Evolutionary conservation across 2,797 vertebrate genomes (phyloP), one percentile per base, ranked within the genome.

Genomic region (Cynodonichthys magdalenae): DNA sequence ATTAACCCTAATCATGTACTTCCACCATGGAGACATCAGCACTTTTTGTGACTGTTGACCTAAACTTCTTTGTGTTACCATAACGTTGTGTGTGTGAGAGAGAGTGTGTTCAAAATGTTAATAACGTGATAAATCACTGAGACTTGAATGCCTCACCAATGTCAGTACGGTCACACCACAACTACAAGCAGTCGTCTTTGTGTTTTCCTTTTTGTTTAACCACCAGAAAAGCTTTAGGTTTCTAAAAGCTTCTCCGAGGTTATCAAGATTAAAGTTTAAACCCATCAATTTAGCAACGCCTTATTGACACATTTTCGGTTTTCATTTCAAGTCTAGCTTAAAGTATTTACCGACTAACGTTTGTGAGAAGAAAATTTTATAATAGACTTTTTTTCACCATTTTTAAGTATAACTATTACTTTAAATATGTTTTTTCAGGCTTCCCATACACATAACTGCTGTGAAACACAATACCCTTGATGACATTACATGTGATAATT

Each of bases 71-170:
- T 28, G 47, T 63, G 54, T 59, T 63, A 47, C 55, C 2, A 10
- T 82, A 55, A 74, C 66, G 67, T 78, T 83, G 75, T 71, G 29
- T 31, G 5, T 36, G 34, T 36, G 34, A 2, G 34, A 9, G 34
- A 81, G 76, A 59, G 48, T 69, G 52, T 55, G 60, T 73, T 86
- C 82, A 65, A 77, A 79, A 83, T 74, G 71, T 71, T 90, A 79
- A 83, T 77, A 80, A 82, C 66, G 77, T 74, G 70, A 89, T 87
- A 89, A 88, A 90, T 92, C 83, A 90, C 55, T 24, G 0, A 41
- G 74, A 78, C 71, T 71, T 79, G 71, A 79, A 65, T 77, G 67
- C 66, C 46, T 59, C 34, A 52, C 81, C 87, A 88, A 87, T 83
- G 87, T 87, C 82, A 82, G 53, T 24, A 18, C 72, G 71, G 86